phyloP scores from a whole-genome alignment of 2,113 vertebrate species.

The Motacilla tschutschensis region DNA sequence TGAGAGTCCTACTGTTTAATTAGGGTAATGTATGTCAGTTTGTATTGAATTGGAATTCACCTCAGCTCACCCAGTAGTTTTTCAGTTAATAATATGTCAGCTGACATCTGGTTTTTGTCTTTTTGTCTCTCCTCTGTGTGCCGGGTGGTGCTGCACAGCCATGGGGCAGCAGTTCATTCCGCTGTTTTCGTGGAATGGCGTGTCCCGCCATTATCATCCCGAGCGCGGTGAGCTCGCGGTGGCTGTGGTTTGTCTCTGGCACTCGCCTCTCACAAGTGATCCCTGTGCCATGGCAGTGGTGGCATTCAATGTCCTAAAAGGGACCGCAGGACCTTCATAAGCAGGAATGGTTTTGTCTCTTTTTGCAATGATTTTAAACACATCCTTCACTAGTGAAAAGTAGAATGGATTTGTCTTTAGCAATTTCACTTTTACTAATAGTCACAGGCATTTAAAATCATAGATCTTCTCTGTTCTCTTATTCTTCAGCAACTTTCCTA shows the following conservation, averaged over 20 bases:
- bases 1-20: conserved; percentile 32
- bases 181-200: neutral
- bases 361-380: neutral
- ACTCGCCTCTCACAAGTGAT: neutral
- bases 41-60: conserved; percentile 25
- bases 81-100: neutral
- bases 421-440: neutral
- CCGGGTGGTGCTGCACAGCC: neutral
- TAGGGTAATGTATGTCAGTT: neutral
- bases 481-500: neutral
- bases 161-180: neutral
- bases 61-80: neutral
- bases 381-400: neutral
- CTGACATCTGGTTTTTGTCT: neutral
- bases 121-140: neutral
- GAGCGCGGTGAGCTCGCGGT: accelerated
- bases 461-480: neutral
- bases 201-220: neutral
- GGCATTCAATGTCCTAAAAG: neutral
- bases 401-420: neutral
- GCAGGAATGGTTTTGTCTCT: neutral
- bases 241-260: neutral
- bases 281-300: neutral
- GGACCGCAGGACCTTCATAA: neutral
- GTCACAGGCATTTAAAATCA: neutral